Evolutionary conservation across 2,797 vertebrate genomes (phyloP).

Genomic region (Clarias platycephalus): DNA sequence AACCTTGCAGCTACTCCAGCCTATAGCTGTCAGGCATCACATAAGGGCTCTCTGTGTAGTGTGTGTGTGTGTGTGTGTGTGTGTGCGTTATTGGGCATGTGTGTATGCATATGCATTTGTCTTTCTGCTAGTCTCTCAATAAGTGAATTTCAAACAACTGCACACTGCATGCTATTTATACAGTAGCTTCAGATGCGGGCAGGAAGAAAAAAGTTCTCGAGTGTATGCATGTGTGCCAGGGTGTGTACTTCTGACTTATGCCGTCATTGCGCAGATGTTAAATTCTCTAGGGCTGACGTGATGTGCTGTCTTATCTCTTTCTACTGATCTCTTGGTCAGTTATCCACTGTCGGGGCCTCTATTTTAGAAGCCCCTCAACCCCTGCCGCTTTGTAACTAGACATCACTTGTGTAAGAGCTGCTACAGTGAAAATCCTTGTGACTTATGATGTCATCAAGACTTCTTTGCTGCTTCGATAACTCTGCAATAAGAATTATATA

Average conservation of each 20-base stretch:
- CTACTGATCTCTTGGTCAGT: constrained; percentile 10
- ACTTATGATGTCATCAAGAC: constrained; percentile 15
- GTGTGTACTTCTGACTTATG: constrained; percentile 38
- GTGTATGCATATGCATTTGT: constrained; percentile 54
- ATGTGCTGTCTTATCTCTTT: constrained; percentile 26
- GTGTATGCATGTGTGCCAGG: constrained; percentile 40
- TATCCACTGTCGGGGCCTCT: background rate
- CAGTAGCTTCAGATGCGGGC: constrained; percentile 62
- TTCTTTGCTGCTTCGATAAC: background rate
- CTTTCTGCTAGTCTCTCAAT: constrained; percentile 70
- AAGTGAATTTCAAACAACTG: constrained; percentile 75
- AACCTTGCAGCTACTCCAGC: constrained; percentile 52
- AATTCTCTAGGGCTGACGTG: constrained; percentile 18
- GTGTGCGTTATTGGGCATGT: background rate
- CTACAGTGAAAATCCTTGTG: background rate
- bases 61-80: constrained; percentile 34
- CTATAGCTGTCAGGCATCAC: constrained; percentile 47
- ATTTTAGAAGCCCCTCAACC: background rate
- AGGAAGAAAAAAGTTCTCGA: constrained; percentile 46
- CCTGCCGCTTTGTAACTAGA: background rate
- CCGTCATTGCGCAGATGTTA: constrained; percentile 44
- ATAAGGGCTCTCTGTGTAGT: constrained; percentile 42
- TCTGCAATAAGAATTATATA: background rate
- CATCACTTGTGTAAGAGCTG: background rate
- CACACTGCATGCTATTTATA: constrained; percentile 74